Base-by-base conservation (phyloP, 2,888 invertebrate species). In the Cataglyphis altisquamis region DNA sequence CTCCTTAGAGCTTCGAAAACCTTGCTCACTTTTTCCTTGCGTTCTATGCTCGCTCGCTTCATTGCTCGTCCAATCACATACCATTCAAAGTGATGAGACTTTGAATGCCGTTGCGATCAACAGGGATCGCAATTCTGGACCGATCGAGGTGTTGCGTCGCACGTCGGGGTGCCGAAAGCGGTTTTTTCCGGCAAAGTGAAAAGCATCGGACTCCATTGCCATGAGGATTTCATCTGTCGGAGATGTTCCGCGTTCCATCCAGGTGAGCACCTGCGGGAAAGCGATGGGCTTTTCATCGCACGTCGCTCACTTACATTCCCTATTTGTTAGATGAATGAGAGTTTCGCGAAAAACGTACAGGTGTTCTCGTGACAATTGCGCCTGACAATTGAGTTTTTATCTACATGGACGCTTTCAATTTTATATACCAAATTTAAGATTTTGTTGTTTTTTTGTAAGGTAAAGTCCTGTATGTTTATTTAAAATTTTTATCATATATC, bases 61-160 rank as follows among this genome's bases (percentile, higher is more conserved):
- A 92, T 93, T 91, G 93, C 91, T 89, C 89, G 89, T 87, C 92
- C 92, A 93, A 93, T 93, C 92, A 93, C 91, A 92, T 90, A 91
- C 90, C 90, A 93, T 93, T 93, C 91, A 92, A 91, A 91, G 91
- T 90, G 93, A 93, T 91, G 89, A 85, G 90, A 88, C 89, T 87
- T 86, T 88, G 87, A 88, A 88, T 89, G 81, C 87, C 82, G 89
- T 88, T 85, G 87, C 89, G 91, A 92, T 92, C 92, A 91, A 91
- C 92, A 91, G 91, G 91, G 84, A 89, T 90, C 88, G 86, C 73
- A 70, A 39, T 21, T 25, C 72, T 18, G 48, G 12, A 18, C 78
- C 84, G 77, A 57, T 81, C 80, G 88, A 64, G 81, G 88, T 83
- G 87, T 72, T 81, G 74, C 75, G 82, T 45, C 74, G 63, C 74